Evolutionary conservation across 2,113 vertebrate species (phyloP).

Genomic region (Cinclus cinclus): DNA sequence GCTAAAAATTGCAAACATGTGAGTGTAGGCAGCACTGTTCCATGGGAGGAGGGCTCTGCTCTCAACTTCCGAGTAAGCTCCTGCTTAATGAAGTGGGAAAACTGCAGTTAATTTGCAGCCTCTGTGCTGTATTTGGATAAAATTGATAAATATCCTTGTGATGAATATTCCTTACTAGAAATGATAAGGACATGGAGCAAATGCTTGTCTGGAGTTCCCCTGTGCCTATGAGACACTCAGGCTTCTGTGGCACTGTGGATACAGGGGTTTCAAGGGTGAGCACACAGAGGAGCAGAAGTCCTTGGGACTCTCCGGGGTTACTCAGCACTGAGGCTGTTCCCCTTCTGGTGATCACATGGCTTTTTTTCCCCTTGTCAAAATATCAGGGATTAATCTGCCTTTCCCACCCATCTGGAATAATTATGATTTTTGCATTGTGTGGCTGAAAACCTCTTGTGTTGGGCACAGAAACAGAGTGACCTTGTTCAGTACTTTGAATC

Average conservation of each 20-base stretch:
- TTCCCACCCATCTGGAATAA: neutral
- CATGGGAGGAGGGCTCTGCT: neutral
- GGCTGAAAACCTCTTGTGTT: neutral
- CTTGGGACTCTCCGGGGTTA: neutral
- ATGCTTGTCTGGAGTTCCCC: neutral
- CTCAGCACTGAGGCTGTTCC: neutral
- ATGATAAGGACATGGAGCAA: neutral
- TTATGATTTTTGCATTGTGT: neutral
- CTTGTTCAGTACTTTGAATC: neutral
- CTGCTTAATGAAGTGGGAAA: neutral
- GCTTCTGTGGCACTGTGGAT: neutral
- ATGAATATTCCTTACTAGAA: neutral
- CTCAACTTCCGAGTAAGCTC: neutral
- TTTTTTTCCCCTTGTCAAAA: neutral
- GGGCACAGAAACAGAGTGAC: neutral
- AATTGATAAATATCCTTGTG: neutral
- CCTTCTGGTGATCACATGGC: neutral
- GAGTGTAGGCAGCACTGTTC: neutral
- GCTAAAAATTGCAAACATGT: neutral
- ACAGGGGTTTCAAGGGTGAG: neutral
- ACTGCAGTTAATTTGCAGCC: neutral
- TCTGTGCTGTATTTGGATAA: neutral
- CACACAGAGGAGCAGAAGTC: neutral
- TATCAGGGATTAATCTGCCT: neutral
- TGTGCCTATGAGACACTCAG: accelerated